Evolutionary conservation across 2,888 invertebrate genomes (phyloP), one percentile per base, ranked within the genome.

Genomic region (Osedax fenrisi): DNA sequence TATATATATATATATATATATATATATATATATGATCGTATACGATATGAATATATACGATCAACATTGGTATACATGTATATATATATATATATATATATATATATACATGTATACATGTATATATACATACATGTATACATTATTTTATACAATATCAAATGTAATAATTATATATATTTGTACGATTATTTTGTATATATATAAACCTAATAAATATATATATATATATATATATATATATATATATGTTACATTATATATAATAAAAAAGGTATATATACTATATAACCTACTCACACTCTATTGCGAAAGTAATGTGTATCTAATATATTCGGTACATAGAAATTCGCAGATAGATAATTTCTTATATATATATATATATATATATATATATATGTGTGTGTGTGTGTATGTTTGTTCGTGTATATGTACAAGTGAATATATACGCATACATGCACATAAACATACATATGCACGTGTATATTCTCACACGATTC

Each of bases 61-160:
- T n/a, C n/a, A n/a, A 41, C 41, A 41, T 41, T 10, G 5, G 17
- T 41, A 71, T 71, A 71, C 27, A 59, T 71, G 27, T 41, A 41
- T 41, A 41, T 41, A 41, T 41, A 41, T 41, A 41, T 73, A 73
- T 73, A 73, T 73, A 73, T 73, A 73, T 73, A 73, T 73, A 69
- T 73, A 73, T 73, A 73, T 73, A 73, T 69, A 59, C 21, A 72
- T 69, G 62, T 66, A 64, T 64, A 64, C 23, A 64, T 64, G n/a
- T 41, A 41, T 41, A 41, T 41, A 41, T 41, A 41, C 17, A 41
- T 41, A 41, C 17, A 41, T 41, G 17, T 41, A 26, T 26, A 22
- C 25, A 70, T 13, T 17, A 17, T 41, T 41, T 5, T 10, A 41
- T 41, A 41, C 17, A 10, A 41, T 10, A 41, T 41, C 5, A 41